Evolutionary conservation across 37 sponge, comb jelly and placozoan species (phyloP), one percentile per base, ranked within the genome.

Genomic region (Cladorhizidae sp.): DNA sequence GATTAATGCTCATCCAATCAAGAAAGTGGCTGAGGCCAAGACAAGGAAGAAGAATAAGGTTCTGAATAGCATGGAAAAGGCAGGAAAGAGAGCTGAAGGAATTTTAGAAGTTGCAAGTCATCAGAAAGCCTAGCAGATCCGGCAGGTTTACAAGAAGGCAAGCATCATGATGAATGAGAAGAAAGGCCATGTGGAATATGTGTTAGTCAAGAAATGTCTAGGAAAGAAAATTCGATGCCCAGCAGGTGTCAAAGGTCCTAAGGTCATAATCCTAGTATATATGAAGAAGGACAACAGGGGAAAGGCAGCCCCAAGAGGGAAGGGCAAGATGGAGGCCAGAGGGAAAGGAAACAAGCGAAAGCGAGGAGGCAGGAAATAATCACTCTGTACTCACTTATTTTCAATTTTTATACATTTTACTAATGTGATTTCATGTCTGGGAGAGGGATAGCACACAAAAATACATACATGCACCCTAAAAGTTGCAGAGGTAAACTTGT

Each of bases 1-100:
- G 70, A 92, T 98, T 28, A 96, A 95, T 74, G 86, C 90, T 39
- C 85, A 96, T 1, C 99, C 99, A 9, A 96, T 98, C 77, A 95
- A 95, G 87, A 98, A 98, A 74, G 80, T 98, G 18, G 99, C 93
- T 21, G 96, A 98, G 77, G 99, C 99, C 9, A 98, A 93, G 52
- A 90, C 93, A 9, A 87, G 95, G n/a, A 89, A 93, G 77, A 98
- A 89, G 79, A 41, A 74, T 2, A 68, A 56, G 42, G 77, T 80
- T 11, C 21, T 88, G 40, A 76, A 74, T 23, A 88, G 76, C 39
- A 39, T 95, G 64, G 84, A 81, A 26, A 81, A 69, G 59, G 89
- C 82, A 20, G 40, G 84, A 18, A 88, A 91, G 80, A 80, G 77
- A 69, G 83, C 80, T 45, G 84, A 91, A 37, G 55, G 38, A 25